phyloP scores from a whole-genome alignment of 2,888 invertebrate genomes.

The Pantelozetes paolii region DNA sequence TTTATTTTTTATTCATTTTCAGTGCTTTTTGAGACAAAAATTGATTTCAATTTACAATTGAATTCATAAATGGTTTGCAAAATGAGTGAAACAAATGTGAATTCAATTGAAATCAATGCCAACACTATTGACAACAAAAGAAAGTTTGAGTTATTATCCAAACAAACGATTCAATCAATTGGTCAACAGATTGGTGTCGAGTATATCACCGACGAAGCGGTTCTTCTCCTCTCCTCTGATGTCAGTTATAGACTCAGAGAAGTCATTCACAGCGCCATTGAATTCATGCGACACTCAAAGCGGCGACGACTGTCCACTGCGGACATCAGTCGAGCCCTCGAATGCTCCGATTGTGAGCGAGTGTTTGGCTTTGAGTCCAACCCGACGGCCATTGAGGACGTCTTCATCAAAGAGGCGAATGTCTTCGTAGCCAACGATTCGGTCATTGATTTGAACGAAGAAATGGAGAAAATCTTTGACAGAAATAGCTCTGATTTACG shows the following conservation, averaged over 20 bases:
- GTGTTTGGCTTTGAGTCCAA: constrained; percentile 35
- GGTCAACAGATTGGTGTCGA: constrained; percentile 51
- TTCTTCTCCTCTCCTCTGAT: constrained; percentile 52
- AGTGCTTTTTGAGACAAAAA: no score
- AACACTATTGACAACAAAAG: neutral
- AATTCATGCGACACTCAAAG: constrained; percentile 53
- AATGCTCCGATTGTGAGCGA: constrained; percentile 51
- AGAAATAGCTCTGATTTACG: neutral
- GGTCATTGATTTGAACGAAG: constrained; percentile 42
- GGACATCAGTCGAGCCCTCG: constrained; percentile 53
- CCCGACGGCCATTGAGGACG: neutral
- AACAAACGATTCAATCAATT: constrained; percentile 51
- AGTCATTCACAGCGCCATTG: constrained; percentile 51
- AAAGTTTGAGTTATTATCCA: neutral
- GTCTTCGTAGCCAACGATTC: constrained; percentile 36
- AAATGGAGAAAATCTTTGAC: constrained; percentile 20
- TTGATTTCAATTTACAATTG: neutral
- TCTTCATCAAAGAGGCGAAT: constrained; percentile 29
- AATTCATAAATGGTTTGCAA: neutral
- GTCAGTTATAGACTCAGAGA: constrained; percentile 53
- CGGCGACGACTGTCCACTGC: constrained; percentile 51
- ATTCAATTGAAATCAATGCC: neutral
- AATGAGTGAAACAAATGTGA: constrained; percentile 1
- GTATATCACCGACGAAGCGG: constrained; percentile 50
- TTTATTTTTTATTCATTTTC: no score